These are phyloP conservation scores for Nasonia vitripennis DNA, from an alignment of 1,140 invertebrate genomes.

Conservation along the genomic window DNA sequence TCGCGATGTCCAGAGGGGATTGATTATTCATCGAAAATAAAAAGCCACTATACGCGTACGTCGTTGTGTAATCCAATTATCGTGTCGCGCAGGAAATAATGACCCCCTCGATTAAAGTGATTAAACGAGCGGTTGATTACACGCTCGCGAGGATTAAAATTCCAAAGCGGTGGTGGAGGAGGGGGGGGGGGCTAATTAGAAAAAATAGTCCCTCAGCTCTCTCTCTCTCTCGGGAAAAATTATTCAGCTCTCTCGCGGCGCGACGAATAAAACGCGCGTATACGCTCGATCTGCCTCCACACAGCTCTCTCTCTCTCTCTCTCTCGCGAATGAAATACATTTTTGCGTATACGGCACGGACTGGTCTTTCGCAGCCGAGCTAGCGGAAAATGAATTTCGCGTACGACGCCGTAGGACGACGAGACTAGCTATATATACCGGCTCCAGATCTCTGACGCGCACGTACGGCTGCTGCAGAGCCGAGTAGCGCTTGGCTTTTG, in stretches of 20 bases:
- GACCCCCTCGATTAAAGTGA: neutral
- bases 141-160: constrained; percentile 4
- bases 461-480: neutral
- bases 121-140: constrained; percentile 17
- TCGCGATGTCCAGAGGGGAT: neutral
- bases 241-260: neutral
- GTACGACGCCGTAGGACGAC: neutral
- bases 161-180: neutral
- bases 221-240: neutral
- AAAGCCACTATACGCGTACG: neutral
- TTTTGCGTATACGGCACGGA: neutral
- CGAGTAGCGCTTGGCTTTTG: neutral
- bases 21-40: neutral
- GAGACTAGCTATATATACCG: no score
- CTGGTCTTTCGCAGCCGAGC: neutral
- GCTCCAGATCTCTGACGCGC: neutral
- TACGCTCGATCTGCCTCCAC: neutral
- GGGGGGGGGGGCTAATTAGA: constrained; percentile 25
- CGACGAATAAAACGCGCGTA: neutral
- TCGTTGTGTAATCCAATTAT: neutral
- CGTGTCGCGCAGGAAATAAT: neutral
- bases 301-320: no score
- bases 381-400: constrained; percentile 22
- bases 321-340: constrained; percentile 17
- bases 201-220: neutral